Conservation (phyloP, 2,113 vertebrate species). For the Pavo muticus region DNA sequence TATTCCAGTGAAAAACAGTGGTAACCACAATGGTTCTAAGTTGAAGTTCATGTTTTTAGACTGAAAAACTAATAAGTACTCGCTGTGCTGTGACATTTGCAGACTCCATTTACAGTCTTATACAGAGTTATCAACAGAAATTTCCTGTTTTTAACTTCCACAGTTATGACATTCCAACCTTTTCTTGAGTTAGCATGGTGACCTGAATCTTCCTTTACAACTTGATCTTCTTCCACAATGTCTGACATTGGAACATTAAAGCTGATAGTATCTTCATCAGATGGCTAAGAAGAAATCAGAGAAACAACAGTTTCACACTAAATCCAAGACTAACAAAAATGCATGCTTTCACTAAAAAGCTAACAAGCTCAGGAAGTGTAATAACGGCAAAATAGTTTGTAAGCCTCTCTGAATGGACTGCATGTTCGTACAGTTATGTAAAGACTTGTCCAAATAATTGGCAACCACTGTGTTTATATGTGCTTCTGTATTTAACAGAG, state of each 20-base stretch:
- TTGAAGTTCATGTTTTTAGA: not conserved
- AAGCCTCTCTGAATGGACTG: not conserved
- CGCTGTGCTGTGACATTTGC: not conserved
- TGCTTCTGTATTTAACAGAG: not conserved
- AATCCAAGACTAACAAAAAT: not conserved
- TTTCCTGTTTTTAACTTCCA: not conserved
- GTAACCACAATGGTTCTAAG: not conserved
- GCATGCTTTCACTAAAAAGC: not conserved
- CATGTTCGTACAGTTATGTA: not conserved
- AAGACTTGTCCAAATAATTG: not conserved
- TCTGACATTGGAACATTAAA: constrained; percentile 92
- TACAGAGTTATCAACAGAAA: not conserved
- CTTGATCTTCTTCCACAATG: constrained; percentile 91
- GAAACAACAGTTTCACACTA: not conserved
- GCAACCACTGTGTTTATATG: not conserved
- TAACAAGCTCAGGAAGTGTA: not conserved
- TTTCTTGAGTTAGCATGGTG: constrained; percentile 84
- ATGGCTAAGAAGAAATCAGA: constrained; percentile 81
- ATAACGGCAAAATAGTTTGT: not conserved
- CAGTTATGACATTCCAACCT: constrained; percentile 77
- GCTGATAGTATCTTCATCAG: constrained; percentile 92
- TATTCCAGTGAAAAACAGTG: not conserved
- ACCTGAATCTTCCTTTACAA: constrained; percentile 86
- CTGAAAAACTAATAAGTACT: not conserved
- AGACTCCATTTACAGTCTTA: not conserved